Evolutionary conservation across 2,888 invertebrate species (phyloP), one percentile per base, ranked within the genome.

Genomic region (Thereva unica): DNA sequence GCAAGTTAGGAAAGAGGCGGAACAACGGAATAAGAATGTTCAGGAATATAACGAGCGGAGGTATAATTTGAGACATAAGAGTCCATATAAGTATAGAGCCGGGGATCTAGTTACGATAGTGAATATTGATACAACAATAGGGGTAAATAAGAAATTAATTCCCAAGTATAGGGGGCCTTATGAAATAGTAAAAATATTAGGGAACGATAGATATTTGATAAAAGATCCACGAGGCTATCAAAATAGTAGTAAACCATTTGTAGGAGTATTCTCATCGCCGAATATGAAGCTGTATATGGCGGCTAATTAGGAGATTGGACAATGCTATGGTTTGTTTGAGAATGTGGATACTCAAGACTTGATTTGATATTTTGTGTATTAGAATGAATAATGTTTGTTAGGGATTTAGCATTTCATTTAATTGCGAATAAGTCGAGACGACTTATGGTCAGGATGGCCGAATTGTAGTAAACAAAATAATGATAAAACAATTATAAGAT

Each of bases 31-130:
- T 34, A 45, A 63, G 7, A 70, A 71, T 52, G 59, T 5, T 5
- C 74, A 76, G 55, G 35, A 66, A 3, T 71, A 73, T 37, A 75
- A 73, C 65, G 68, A 75, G 61, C 54, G 52, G 6, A 65, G 71
- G 66, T 75, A 71, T 68, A 70, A 77, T 67, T 72, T 69, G 54
- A 74, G 65, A 53, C 74, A 71, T 44, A 75, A 75, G 68, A 50
- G 41, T 35, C 65, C 72, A 53, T n/a, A n/a, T n/a, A n/a, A n/a
- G 34, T 74, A 72, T 67, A 38, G 68, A 23, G 41, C 63, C 7
- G 73, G 72, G 8, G 72, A 74, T 66, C 70, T 71, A 52, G 72
- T 73, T 3, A 64, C 73, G 67, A 63, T 72, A 1, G 67, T 59
- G 55, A 73, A 73, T 64, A 10, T 68, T 34, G 70, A 66, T 44